Evolutionary conservation across 2,113 vertebrate genomes (phyloP), one percentile per base, ranked within the genome.

Genomic region (Oncorhynchus kisutch): DNA sequence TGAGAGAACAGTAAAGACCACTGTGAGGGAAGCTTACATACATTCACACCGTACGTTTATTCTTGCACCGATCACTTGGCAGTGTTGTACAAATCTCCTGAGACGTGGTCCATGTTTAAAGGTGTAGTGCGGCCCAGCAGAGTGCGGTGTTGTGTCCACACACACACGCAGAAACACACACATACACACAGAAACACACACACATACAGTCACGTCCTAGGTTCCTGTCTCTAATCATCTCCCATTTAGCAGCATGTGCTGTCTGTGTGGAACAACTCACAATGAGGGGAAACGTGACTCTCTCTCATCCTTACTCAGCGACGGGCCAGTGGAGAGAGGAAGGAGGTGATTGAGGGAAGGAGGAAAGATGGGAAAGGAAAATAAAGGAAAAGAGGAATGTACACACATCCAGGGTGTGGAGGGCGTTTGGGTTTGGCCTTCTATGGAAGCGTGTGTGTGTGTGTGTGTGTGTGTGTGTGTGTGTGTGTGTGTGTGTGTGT

Each of bases 41-140:
- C 76, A 73, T 70, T 81, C 75, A 74, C 27, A 60, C 66, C 67
- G 59, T n/a, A 1, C 1, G 71, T 83, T 87, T 88, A 73, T 86
- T 85, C 78, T 80, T 72, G 71, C 76, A 65, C 70, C 59, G 54
- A 14, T 48, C 70, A 77, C 62, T 74, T 78, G 78, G 81, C 84
- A 81, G 79, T 62, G 16, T 24, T 27, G 20, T 6, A 14, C 69
- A 48, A 25, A 74, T 71, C 73, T 75, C 73, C 76, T 79, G 60
- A 78, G 24, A 67, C 64, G 14, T 1, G 11, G 67, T 65, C 74
- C 78, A 77, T 82, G 72, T 86, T 82, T 79, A 73, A 84, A 81
- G 67, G 75, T 81, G 86, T 82, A 76, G 22, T 64, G 75, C 8
- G 3, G 16, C 25, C 70, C 18, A 8, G 16, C 3, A 3, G 39